These are phyloP conservation scores for Chouioia cunea DNA, from an alignment of 2,888 invertebrate species.

Conservation along the genomic window DNA sequence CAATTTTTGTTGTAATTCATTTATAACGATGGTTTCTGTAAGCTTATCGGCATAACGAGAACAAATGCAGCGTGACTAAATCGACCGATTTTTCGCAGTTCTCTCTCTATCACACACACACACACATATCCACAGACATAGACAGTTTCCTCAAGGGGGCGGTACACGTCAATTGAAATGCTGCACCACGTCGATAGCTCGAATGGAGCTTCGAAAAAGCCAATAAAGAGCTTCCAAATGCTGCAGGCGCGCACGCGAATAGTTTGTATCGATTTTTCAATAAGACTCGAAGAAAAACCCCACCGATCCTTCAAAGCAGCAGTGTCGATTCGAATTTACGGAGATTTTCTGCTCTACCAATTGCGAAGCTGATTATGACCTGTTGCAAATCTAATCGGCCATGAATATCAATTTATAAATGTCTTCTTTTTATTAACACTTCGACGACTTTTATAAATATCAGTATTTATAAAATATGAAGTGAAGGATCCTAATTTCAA, in stretches of 20 bases:
- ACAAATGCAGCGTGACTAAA: constrained; percentile 46
- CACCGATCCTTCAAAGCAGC: constrained; percentile 2
- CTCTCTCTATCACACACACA: not conserved
- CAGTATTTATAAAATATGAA: no score
- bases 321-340: constrained; percentile 30
- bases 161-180: constrained; percentile 30
- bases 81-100: constrained; percentile 43
- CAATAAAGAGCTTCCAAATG: constrained; percentile 32
- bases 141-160: not conserved
- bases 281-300: not conserved
- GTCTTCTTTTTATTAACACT: no score
- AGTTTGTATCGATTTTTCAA: constrained; percentile 39
- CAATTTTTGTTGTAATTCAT: no score
- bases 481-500: no score
- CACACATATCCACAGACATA: not conserved
- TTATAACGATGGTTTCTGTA: no score
- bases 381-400: constrained; percentile 32
- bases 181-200: constrained; percentile 27
- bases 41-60: constrained; percentile 1
- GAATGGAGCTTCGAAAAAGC: constrained; percentile 23
- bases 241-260: constrained; percentile 2
- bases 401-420: not conserved
- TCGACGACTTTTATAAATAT: no score
- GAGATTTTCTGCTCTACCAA: constrained; percentile 33
- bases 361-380: constrained; percentile 33